Conservation (phyloP, 2,113 vertebrate species). For the Anseranas semipalmata region DNA sequence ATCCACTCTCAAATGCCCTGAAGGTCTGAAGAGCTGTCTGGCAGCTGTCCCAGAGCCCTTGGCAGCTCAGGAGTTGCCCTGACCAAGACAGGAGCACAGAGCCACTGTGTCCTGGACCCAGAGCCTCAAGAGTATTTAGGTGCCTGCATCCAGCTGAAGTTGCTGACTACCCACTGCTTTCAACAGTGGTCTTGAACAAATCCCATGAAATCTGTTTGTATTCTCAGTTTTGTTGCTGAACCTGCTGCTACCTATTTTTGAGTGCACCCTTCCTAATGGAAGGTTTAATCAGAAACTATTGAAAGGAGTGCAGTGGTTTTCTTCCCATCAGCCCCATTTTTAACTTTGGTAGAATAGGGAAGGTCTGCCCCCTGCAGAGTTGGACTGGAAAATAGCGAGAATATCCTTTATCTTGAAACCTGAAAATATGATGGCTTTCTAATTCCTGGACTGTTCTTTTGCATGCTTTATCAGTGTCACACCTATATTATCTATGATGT, state of each 20-base stretch:
- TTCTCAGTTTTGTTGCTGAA: background rate
- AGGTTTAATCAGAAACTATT: background rate
- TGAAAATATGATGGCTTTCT: background rate
- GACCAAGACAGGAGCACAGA: background rate
- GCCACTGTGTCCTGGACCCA: background rate
- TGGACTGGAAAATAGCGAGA: background rate
- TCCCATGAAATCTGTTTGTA: background rate
- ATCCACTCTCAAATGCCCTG: background rate
- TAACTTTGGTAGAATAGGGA: background rate
- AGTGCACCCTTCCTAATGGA: background rate
- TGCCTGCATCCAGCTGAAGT: background rate
- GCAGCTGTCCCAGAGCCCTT: background rate
- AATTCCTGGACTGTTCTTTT: background rate
- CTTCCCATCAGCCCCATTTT: background rate
- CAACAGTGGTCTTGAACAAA: background rate
- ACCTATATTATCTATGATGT: background rate
- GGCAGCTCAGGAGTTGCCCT: background rate
- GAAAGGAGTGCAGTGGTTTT: background rate
- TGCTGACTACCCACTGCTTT: background rate
- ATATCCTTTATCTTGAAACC: background rate
- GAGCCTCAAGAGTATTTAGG: background rate
- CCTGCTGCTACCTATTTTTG: background rate
- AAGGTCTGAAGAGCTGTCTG: background rate
- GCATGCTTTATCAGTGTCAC: background rate
- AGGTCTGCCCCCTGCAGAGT: background rate